phyloP scores from a whole-genome alignment of 2,797 vertebrate species.

The Leptatherina wallacei region DNA sequence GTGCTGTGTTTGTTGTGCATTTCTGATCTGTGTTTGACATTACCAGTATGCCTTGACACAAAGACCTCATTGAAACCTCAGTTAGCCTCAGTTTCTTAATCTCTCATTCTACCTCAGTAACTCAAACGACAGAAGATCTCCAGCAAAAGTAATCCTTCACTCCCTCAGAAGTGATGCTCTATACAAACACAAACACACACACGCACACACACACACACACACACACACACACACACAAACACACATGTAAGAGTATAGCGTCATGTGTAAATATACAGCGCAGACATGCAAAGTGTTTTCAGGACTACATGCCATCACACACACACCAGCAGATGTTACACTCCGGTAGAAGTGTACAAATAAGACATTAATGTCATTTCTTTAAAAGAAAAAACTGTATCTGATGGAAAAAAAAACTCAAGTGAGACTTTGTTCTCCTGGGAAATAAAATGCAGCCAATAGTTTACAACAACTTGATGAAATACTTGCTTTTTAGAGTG shows the following conservation, averaged over 20 bases:
- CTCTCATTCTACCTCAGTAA: slow-evolving; percentile 83
- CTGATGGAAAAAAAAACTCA: slow-evolving; percentile 49
- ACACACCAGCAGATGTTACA: slow-evolving; percentile 51
- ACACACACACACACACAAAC: slow-evolving; percentile 23
- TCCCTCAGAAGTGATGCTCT: slow-evolving; percentile 44
- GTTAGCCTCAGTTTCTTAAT: slow-evolving; percentile 70
- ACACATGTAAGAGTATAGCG: slow-evolving; percentile 11
- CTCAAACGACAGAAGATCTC: slow-evolving; percentile 58
- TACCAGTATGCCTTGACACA: slow-evolving; percentile 78
- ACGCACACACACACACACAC: slow-evolving; percentile 15
- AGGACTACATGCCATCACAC: slow-evolving; percentile 33
- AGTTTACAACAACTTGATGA: slow-evolving; percentile 77
- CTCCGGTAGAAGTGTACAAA: slow-evolving; percentile 57
- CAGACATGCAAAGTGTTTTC: slow-evolving; percentile 46
- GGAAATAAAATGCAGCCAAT: slow-evolving; percentile 68
- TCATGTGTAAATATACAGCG: slow-evolving; percentile 38
- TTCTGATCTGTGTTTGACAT: slow-evolving; percentile 79
- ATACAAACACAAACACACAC: slow-evolving; percentile 24
- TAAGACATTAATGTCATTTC: slow-evolving; percentile 42
- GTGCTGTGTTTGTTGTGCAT: slow-evolving; percentile 78
- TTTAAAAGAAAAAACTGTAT: slow-evolving; percentile 44
- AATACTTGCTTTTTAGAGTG: slow-evolving; percentile 70
- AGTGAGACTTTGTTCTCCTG: slow-evolving; percentile 59
- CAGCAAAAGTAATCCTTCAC: slow-evolving; percentile 47
- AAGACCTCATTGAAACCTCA: slow-evolving; percentile 81